Evolutionary conservation across 1,140 invertebrate genomes (phyloP).

Genomic region (Aethina tumida): DNA sequence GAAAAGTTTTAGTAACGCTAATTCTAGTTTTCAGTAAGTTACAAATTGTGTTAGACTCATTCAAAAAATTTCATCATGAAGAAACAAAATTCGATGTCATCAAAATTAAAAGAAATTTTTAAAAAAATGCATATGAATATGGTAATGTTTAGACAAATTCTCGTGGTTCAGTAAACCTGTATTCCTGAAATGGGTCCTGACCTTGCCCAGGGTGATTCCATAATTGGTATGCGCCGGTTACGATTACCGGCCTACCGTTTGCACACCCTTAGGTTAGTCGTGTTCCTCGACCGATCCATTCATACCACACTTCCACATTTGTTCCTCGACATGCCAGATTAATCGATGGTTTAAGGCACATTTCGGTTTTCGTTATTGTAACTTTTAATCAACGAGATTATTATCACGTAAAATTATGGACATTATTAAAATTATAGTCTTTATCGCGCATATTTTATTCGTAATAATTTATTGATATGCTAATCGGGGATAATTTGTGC

Average conservation of each 20-base stretch:
- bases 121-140: conserved; percentile 6
- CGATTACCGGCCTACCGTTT: conserved; percentile 10
- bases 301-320: conserved; percentile 1
- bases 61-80: neutral
- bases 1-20: neutral
- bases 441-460: no score
- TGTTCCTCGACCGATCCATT: conserved; percentile 10
- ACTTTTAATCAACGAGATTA: conserved; percentile 11
- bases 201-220: conserved; percentile 13
- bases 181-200: conserved; percentile 6
- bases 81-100: conserved; percentile 4
- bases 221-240: conserved; percentile 7
- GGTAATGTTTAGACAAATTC: conserved; percentile 6
- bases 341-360: conserved; percentile 4
- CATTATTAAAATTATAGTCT: conserved; percentile 17
- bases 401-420: conserved; percentile 9
- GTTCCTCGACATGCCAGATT: neutral
- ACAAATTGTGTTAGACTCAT: neutral
- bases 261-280: conserved; percentile 20
- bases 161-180: neutral
- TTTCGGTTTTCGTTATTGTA: conserved; percentile 3
- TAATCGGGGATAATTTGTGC: no score
- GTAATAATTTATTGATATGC: no score
- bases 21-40: neutral
- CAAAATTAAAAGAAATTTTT: conserved; percentile 4